phyloP scores from a whole-genome alignment of 1,140 invertebrate species.

The Pararge aegeria region DNA sequence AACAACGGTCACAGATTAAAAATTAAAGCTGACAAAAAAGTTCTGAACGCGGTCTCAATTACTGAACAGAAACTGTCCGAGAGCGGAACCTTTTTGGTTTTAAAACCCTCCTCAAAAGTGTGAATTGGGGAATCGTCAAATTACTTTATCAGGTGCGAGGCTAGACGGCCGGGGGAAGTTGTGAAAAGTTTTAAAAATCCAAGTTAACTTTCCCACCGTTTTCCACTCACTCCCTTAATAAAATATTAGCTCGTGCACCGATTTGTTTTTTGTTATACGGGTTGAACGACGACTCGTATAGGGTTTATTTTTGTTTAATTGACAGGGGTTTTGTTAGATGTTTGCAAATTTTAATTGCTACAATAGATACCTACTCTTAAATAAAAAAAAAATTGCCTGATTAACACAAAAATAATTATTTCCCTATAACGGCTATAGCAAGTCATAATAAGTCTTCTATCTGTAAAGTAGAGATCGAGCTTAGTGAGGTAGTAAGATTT shows the following conservation, averaged over 20 bases:
- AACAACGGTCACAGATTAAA: slow-evolving; percentile 44
- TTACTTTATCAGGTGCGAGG: slow-evolving; percentile 67
- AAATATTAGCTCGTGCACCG: slow-evolving; percentile 59
- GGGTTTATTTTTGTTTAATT: slow-evolving; percentile 58
- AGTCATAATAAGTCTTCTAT: too few species aligned
- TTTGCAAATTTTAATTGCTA: slow-evolving; percentile 41
- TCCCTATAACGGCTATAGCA: too few species aligned
- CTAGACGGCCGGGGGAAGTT: slow-evolving; percentile 58
- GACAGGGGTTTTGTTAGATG: slow-evolving; percentile 49
- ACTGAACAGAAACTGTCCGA: slow-evolving; percentile 41
- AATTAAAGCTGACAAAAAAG: slow-evolving; percentile 44
- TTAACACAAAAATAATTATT: too few species aligned
- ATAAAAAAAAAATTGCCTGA: too few species aligned
- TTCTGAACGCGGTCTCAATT: slow-evolving; percentile 60
- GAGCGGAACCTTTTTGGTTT: slow-evolving; percentile 51
- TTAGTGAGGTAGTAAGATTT: too few species aligned
- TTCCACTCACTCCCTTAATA: slow-evolving; percentile 47
- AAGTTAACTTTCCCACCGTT: slow-evolving; percentile 63
- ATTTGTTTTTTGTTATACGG: slow-evolving; percentile 50
- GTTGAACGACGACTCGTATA: neutral
- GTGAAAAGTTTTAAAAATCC: slow-evolving; percentile 73
- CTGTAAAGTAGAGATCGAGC: too few species aligned
- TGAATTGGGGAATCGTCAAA: slow-evolving; percentile 72
- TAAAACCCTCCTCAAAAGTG: slow-evolving; percentile 71
- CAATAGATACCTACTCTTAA: neutral